Conservation (phyloP, 2,797 vertebrate species). For the Rhinophrynus dorsalis region DNA sequence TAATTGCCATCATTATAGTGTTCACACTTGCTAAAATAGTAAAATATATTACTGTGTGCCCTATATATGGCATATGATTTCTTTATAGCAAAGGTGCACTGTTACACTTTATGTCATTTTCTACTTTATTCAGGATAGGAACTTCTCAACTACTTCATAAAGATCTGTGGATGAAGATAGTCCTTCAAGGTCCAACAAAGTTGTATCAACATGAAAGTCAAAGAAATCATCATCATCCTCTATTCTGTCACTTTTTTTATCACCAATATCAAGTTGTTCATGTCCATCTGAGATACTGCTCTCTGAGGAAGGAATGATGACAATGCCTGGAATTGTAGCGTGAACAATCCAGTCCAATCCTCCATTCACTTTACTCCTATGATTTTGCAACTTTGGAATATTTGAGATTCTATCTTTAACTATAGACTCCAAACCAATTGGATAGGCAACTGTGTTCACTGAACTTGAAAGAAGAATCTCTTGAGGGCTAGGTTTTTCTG, state of each 20-base stretch:
- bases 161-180: conserved; percentile 72
- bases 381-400: conserved; percentile 8
- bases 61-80: conserved; percentile 1
- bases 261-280: conserved; percentile 42
- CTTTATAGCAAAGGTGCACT: conserved; percentile 38
- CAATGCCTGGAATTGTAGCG: conserved; percentile 68
- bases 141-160: conserved; percentile 72
- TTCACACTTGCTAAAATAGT: background rate
- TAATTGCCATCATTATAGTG: background rate
- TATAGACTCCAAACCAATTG: conserved; percentile 51
- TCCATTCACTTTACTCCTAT: conserved; percentile 39
- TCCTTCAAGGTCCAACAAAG: conserved; percentile 60
- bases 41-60: conserved; percentile 9
- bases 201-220: conserved; percentile 53
- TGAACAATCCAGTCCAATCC: conserved; percentile 48
- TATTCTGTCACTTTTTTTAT: conserved; percentile 32
- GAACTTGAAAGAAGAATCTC: conserved; percentile 65
- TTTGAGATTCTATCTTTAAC: conserved; percentile 28
- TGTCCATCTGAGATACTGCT: conserved; percentile 61
- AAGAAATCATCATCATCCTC: conserved; percentile 52
- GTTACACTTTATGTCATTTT: conserved; percentile 33
- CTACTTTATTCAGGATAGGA: conserved; percentile 57
- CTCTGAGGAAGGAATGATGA: conserved; percentile 79
- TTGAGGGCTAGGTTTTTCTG: conserved; percentile 20
- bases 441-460: conserved; percentile 66